Base-by-base conservation (phyloP, 2,888 invertebrate species). In the Belgica antarctica region DNA sequence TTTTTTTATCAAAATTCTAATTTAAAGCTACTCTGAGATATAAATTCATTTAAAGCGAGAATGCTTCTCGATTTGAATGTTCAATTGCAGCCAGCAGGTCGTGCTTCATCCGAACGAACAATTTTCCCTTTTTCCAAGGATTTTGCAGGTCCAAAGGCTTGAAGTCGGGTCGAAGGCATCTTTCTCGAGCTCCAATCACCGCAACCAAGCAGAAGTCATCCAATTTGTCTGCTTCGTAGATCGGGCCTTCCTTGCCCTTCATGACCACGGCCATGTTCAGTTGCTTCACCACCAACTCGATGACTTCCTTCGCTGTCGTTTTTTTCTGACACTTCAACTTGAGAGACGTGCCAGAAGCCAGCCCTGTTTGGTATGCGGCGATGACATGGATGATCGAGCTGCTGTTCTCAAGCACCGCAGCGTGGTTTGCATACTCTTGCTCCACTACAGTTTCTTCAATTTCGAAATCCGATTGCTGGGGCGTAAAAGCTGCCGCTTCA, bases 351-450 rank as follows among this genome's bases (percentile, higher is more conserved):
- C 96, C 96, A 72, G 87, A 88, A 1, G 95, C 93, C 73, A 98
- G 81, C 7, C 97, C 97, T 0, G 95, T 96, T 74, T 96, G 93
- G 79, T 97, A 98, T 0, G 97, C 96, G 4, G 96, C 96, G 77
- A 90, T 96, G 5, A 98, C 95, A 83, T 96, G 87, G 31, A 87
- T 82, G 5, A 80, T 66, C 7, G 66, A 66, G 19, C 66, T 80
- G 25, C 79, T 47, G 24, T 19, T 27, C 8, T 34, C 41, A 36
- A 17, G 4, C 10, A 22, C 12, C 24, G 8, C 34, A 10, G 31
- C n/a, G 10, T 15, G 15, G 5, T 59, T 41, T 15, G 15, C 41
- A 41, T 41, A 41, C 41, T 41, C 41, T 41, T 15, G 69, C 1
- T 66, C 52, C 27, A 47, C 36, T 24, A 69, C 79, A 0, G 79